A percentile compares a stretch with the other conserved stretches of the same genome.
Conservation (phyloP, 2,113 vertebrate species). For the Macrotus californicus region DNA sequence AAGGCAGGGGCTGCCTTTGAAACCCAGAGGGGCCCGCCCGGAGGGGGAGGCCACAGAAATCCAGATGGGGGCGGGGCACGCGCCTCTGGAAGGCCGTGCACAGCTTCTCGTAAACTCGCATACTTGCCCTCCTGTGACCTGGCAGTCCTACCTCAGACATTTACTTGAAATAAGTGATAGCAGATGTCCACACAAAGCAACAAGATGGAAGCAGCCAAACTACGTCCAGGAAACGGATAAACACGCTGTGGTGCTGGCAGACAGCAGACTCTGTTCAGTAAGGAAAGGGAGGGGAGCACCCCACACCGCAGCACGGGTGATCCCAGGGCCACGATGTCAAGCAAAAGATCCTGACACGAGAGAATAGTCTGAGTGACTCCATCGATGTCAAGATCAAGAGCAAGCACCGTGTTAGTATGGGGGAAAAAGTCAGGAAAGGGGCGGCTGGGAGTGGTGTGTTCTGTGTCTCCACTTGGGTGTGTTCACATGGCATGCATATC, state of each 20-base stretch:
- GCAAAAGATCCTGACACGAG: neutral
- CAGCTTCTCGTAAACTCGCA: neutral
- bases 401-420: rapidly evolving
- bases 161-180: neutral
- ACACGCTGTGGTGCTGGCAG: neutral
- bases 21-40: neutral
- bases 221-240: neutral
- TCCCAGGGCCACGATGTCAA: neutral
- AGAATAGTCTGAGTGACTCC: too few relatives aligned
- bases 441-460: neutral
- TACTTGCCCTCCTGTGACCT: neutral
- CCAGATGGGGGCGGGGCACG: neutral
- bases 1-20: neutral
- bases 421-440: neutral
- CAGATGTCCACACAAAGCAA: neutral
- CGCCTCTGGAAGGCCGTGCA: neutral
- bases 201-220: neutral
- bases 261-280: rapidly evolving
- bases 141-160: neutral
- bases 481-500: rapidly evolving
- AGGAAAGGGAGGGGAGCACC: neutral
- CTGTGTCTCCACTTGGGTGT: rapidly evolving
- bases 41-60: neutral
- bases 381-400: rapidly evolving
- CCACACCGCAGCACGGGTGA: rapidly evolving